phyloP scores from a whole-genome alignment of 2,113 vertebrate species.

The Brachyistius frenatus region DNA sequence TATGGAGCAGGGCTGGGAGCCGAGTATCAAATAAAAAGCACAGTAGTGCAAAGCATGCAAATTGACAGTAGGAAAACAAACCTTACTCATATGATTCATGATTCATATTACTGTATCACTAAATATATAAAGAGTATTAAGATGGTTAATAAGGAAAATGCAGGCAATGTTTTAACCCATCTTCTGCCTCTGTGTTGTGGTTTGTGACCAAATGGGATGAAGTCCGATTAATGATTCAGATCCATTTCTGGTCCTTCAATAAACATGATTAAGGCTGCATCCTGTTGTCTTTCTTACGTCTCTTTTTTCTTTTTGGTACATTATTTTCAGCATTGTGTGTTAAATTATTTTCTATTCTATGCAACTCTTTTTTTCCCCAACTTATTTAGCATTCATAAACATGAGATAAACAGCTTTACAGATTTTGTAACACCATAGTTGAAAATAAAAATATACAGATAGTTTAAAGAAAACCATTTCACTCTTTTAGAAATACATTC shows the following conservation, averaged over 20 bases:
- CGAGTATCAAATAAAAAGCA: slow-evolving; percentile 6
- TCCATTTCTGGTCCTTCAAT: slow-evolving; percentile 65
- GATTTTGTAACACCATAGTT: not conserved
- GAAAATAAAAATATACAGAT: too few species aligned
- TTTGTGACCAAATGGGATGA: slow-evolving; percentile 44
- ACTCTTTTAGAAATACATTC: too few species aligned
- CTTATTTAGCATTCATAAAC: not conserved
- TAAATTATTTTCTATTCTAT: not conserved
- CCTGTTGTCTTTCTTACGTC: slow-evolving; percentile 16
- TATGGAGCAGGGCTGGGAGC: slow-evolving; percentile 33
- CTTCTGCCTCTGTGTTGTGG: slow-evolving; percentile 39
- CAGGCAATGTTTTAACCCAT: not conserved
- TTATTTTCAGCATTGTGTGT: not conserved
- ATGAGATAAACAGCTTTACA: not conserved
- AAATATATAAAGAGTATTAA: not conserved
- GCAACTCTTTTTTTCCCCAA: not conserved
- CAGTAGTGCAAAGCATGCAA: not conserved
- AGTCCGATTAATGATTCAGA: slow-evolving; percentile 66
- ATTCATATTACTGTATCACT: not conserved
- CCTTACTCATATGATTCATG: not conserved
- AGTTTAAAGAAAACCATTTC: too few species aligned
- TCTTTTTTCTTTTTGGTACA: not conserved
- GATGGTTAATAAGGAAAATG: not conserved
- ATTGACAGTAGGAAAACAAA: not conserved
- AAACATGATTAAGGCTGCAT: slow-evolving; percentile 54